These are phyloP conservation scores for Acinonyx jubatus DNA, from an alignment of 2,113 vertebrate species.

Conservation along the genomic window DNA sequence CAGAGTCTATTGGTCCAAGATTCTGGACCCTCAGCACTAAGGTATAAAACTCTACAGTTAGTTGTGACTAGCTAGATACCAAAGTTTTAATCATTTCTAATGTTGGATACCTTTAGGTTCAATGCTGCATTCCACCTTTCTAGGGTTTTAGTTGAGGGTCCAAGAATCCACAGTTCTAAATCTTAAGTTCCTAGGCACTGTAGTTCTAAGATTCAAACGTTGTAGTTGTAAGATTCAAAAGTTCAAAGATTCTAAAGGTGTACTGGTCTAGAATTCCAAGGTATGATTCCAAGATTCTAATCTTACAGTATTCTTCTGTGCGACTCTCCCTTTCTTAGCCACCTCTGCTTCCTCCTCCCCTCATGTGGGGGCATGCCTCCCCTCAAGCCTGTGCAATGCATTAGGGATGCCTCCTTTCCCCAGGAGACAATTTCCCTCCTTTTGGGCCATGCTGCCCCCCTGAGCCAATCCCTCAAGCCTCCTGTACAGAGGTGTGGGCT, in stretches of 20 bases:
- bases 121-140: background rate
- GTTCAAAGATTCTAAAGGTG: constrained; percentile 1
- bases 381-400: constrained; percentile 64
- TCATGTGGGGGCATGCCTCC: background rate
- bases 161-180: constrained; percentile 45
- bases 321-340: background rate
- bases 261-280: background rate
- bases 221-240: background rate
- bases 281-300: constrained; percentile 21
- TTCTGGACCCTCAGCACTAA: background rate
- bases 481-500: constrained; percentile 33
- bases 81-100: constrained; percentile 65
- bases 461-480: constrained; percentile 61
- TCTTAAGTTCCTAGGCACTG: background rate
- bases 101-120: constrained; percentile 26
- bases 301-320: background rate
- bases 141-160: constrained; percentile 1
- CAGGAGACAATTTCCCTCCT: constrained; percentile 24
- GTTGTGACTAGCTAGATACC: constrained; percentile 44
- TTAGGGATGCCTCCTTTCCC: constrained; percentile 38
- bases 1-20: background rate
- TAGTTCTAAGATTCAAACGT: background rate
- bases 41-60: background rate
- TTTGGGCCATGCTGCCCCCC: constrained; percentile 50
- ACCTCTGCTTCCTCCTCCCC: background rate